These are phyloP conservation scores for Stenodema calcarata DNA, from an alignment of 2,888 invertebrate species.

Conservation along the genomic window DNA sequence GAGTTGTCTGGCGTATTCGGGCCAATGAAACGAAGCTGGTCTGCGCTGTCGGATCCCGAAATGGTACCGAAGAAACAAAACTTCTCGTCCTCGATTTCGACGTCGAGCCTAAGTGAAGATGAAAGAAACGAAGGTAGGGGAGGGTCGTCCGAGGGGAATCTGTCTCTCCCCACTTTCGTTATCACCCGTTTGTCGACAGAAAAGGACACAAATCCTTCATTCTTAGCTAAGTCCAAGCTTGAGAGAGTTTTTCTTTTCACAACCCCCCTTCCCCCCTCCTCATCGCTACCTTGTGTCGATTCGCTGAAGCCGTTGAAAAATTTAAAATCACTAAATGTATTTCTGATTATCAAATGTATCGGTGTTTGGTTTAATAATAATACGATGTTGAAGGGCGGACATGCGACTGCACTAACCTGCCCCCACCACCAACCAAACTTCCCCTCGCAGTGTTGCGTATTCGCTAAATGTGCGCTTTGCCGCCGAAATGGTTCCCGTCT, in stretches of 20 bases:
- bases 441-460: background rate
- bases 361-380: background rate
- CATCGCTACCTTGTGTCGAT: no score
- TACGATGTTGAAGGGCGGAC: background rate
- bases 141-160: background rate
- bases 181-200: background rate
- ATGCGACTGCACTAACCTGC: background rate
- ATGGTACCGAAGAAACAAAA: conserved; percentile 99
- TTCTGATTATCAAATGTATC: background rate
- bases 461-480: no score
- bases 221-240: background rate
- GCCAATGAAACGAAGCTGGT: conserved; percentile 96
- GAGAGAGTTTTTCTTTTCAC: background rate
- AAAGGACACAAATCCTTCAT: background rate
- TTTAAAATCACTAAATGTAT: background rate
- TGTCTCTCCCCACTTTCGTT: background rate
- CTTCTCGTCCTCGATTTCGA: conserved; percentile 97
- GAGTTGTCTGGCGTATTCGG: conserved; percentile 97
- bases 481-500: background rate
- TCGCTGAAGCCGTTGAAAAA: background rate
- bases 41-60: conserved; percentile 97
- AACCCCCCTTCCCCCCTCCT: background rate
- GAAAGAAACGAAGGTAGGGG: background rate
- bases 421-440: no score
- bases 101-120: conserved; percentile 67